Base-by-base conservation (phyloP, 1,140 invertebrate genomes). In the Meloidogyne chitwoodi region DNA sequence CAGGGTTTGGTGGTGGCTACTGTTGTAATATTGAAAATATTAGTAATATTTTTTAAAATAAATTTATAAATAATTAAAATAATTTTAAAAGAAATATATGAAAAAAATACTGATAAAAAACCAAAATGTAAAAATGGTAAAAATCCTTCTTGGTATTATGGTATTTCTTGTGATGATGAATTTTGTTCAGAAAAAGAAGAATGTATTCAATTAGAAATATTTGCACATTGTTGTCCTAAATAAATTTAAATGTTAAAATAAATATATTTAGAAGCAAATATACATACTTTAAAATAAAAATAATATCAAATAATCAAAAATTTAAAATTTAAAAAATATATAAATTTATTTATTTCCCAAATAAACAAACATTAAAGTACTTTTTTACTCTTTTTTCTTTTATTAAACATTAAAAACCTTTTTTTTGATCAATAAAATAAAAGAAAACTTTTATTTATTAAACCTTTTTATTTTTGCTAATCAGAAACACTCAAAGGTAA, bases 221-320 rank as follows among this genome's bases (percentile, higher is more conserved):
- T 79, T 69, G 77, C 77, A 0, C 77, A 79, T 34, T 79, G 77
- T 65, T 79, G 77, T 56, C 77, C 48, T 31, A 64, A 77, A 63
- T 77, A 75, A 76, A 48, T 48, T 14, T 3, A 44, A 19, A 19
- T 19, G 5, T 48, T 48, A 4, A 2, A 48, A 48, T 48, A 41
- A 41, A 38, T 38, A n/a, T n/a, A n/a, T n/a, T n/a, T n/a, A n/a
- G n/a, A n/a, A n/a, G n/a, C n/a, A n/a, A n/a, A n/a, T n/a, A n/a
- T n/a, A n/a, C n/a, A n/a, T n/a, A n/a, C 34, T 38, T 41, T 41
- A 41, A 41, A 41, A 11, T 41, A 41, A 41, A 12, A 12, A 12
- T 41, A 2, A 19, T 48, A 19, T 19, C 16, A 48, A 48, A 48
- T 48, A 48, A 48, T 3, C 2, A n/a, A 56, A 56, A 56, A 56